Evolutionary conservation across 2,113 vertebrate species (phyloP).

Genomic region (Gymnocephalus cernua): DNA sequence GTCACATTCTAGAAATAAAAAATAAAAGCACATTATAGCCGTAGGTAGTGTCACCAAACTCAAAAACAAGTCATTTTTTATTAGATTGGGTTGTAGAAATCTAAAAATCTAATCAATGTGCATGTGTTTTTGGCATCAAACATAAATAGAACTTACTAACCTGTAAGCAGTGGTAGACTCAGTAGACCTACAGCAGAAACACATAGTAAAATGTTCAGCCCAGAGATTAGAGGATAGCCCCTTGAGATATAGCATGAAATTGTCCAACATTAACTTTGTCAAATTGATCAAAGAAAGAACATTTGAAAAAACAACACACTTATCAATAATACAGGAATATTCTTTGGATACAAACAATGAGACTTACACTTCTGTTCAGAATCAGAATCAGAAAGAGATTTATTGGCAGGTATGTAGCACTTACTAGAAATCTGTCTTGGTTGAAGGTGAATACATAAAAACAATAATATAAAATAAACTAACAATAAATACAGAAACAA

Average conservation of each 20-base stretch:
- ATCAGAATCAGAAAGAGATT: too few species aligned
- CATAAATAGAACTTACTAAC: conserved; percentile 53
- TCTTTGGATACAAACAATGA: neutral
- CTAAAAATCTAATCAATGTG: neutral
- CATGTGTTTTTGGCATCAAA: neutral
- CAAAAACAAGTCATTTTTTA: neutral
- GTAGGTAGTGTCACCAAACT: neutral
- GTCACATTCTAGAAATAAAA: conserved; percentile 55
- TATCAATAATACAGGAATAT: neutral
- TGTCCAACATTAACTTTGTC: neutral
- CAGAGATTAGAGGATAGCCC: neutral
- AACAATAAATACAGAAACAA: too few species aligned
- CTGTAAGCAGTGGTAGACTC: conserved; percentile 47
- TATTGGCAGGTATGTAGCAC: too few species aligned
- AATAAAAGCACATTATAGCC: neutral
- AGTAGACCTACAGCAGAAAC: conserved; percentile 66
- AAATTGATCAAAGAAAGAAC: neutral
- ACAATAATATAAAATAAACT: too few species aligned
- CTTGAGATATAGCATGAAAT: neutral
- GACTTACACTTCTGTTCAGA: neutral
- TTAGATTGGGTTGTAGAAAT: neutral
- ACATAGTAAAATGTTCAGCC: neutral
- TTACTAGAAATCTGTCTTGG: too few species aligned
- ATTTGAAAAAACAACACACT: neutral
- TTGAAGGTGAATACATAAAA: too few species aligned